Base-by-base conservation (phyloP, 1,140 invertebrate species). In the Plectrocnemia conspersa region DNA sequence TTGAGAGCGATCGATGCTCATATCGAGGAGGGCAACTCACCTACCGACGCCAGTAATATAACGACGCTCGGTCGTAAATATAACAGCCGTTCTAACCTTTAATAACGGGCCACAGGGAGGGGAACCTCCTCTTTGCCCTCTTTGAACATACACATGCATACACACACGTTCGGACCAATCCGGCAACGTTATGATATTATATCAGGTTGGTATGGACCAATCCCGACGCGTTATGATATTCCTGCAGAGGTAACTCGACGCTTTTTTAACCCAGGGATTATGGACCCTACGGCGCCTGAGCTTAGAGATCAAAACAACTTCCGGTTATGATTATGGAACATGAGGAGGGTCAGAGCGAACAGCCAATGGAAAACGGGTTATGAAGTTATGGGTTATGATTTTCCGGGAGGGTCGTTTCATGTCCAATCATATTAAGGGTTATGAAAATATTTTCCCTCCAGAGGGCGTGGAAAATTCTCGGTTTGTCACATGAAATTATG, bases 101-200 rank as follows among this genome's bases (percentile, higher is more conserved):
- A 71, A 71, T 71, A 66, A 71, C 54, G 58, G 27, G 38, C n/a
- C n/a, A 32, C 32, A 47, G 63, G 54, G 59, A 56, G 59, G 64
- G 66, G 55, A 63, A 65, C 59, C 63, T 54, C 63, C 53, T 63
- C 58, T 63, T 54, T 60, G 52, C 62, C 25, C 63, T 36, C 65
- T 62, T 64, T 18, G 23, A 15, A 24, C 35, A 13, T 18, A 19
- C 27, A 40, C 21, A 29, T 25, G 46, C 44, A 15, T 24, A 5
- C 29, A 16, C 13, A 36, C 15, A 10, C 45, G 18, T n/a, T 16
- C 22, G 13, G 63, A 40, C 72, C 73, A 75, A 75, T 74, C 64
- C 64, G 52, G 45, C 36, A 40, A 22, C 66, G 72, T 72, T 75
- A 74, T 75, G 73, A 75, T 74, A 75, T 75, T 70, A 75, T 75